A percentile compares a stretch with the other conserved stretches of the same genome.
These are phyloP conservation scores for Parazoanthus darwini DNA, from an alignment of 92 coral and sea anemone species.

Conservation along the genomic window DNA sequence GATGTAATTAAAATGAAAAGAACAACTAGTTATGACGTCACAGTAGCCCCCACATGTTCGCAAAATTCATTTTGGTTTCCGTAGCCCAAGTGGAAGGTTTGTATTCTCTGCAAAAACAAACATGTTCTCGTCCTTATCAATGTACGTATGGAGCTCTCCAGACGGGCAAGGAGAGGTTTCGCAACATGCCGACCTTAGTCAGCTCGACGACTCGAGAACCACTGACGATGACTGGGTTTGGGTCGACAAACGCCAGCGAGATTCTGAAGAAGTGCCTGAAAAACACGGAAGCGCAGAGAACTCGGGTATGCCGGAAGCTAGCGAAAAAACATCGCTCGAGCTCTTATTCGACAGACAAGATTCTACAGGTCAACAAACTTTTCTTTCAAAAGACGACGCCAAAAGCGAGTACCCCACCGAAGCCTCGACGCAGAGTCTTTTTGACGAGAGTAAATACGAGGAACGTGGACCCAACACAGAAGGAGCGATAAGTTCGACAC, in stretches of 20 bases:
- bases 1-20: constrained; percentile 8
- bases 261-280: constrained; percentile 38
- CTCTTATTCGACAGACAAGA: constrained; percentile 18
- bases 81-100: background rate
- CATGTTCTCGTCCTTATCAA: constrained; percentile 70
- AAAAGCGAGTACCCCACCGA: constrained; percentile 26
- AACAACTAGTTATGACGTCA: constrained; percentile 34
- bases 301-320: background rate
- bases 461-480: constrained; percentile 9
- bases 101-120: background rate
- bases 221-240: constrained; percentile 92
- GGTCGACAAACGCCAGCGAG: constrained; percentile 65
- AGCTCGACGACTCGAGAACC: constrained; percentile 70
- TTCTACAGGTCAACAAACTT: background rate
- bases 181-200: background rate
- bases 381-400: constrained; percentile 46
- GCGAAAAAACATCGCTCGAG: constrained; percentile 40
- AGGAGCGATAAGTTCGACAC: background rate
- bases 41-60: background rate
- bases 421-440: constrained; percentile 51
- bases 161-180: constrained; percentile 35
- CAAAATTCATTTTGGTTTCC: background rate
- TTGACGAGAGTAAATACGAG: constrained; percentile 45
- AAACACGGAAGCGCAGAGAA: background rate
- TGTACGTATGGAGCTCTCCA: constrained; percentile 66